phyloP scores from a whole-genome alignment of 2,797 vertebrate species.

The Gobionotothen gibberifrons region DNA sequence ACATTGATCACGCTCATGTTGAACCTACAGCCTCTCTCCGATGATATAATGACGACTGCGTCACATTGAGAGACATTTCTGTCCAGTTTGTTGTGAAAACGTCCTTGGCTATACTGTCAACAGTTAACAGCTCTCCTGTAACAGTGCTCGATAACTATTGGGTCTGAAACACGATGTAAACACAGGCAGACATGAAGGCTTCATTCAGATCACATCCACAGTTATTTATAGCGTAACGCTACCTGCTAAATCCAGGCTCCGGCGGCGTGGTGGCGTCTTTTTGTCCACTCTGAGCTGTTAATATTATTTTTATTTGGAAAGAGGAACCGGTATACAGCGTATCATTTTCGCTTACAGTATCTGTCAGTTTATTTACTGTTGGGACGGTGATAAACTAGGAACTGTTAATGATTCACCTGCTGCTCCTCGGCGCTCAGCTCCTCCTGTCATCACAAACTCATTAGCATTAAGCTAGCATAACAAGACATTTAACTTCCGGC shows the following conservation, averaged over 20 bases:
- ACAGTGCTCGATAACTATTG: rapidly evolving
- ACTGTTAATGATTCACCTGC: slow-evolving; percentile 72
- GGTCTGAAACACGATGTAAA: not conserved
- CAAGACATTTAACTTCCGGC: slow-evolving; percentile 1
- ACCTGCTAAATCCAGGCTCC: slow-evolving; percentile 73
- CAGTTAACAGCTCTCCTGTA: rapidly evolving
- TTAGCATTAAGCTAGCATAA: slow-evolving; percentile 7
- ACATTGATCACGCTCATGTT: not conserved
- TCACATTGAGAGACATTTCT: slow-evolving; percentile 4
- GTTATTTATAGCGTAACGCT: slow-evolving; percentile 66
- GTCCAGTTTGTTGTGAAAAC: not conserved
- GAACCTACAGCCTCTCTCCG: not conserved
- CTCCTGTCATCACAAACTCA: slow-evolving; percentile 51
- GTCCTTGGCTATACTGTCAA: not conserved
- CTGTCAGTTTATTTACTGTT: not conserved
- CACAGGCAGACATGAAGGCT: not conserved
- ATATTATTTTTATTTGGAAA: not conserved
- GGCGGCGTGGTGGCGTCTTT: slow-evolving; percentile 37
- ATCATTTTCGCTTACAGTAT: slow-evolving; percentile 10
- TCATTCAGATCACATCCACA: slow-evolving; percentile 8
- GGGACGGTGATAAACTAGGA: slow-evolving; percentile 2
- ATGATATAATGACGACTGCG: slow-evolving; percentile 18
- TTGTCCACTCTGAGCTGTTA: slow-evolving; percentile 10
- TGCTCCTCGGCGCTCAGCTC: slow-evolving; percentile 45
- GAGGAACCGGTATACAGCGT: not conserved